Conservation (phyloP, 2,113 vertebrate genomes). For the Pantherophis guttatus region DNA sequence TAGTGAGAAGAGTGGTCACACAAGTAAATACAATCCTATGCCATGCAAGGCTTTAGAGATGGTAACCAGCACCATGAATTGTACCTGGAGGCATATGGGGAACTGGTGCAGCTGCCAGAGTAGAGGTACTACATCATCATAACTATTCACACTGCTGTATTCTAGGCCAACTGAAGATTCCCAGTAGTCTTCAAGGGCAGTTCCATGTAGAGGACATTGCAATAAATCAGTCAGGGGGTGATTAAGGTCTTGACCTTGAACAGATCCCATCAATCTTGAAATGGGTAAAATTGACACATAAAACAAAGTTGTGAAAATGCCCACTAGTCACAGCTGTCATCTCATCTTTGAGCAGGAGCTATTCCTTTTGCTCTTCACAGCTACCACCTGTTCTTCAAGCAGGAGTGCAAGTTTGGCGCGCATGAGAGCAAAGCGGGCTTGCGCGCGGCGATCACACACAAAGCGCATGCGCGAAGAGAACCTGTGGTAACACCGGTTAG, state of each 20-base stretch:
- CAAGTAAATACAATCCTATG: neutral
- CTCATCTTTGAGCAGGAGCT: neutral
- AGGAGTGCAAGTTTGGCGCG: neutral
- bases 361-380: neutral
- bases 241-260: neutral
- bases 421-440: too few relatives aligned
- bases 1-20: neutral
- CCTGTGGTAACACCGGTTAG: too few relatives aligned
- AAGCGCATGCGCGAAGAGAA: too few relatives aligned
- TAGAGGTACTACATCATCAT: neutral
- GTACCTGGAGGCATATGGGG: neutral
- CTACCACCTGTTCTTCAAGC: neutral
- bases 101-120: neutral
- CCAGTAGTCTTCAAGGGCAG: neutral
- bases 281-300: neutral
- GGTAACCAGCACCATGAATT: neutral
- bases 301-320: neutral
- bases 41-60: neutral
- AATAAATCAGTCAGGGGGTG: neutral
- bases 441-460: too few relatives aligned
- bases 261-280: neutral
- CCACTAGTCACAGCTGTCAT: neutral
- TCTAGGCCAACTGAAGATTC: neutral
- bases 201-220: neutral
- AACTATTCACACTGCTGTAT: neutral